Base-by-base conservation (phyloP, 2,113 vertebrate species). In the Thamnaconus septentrionalis region DNA sequence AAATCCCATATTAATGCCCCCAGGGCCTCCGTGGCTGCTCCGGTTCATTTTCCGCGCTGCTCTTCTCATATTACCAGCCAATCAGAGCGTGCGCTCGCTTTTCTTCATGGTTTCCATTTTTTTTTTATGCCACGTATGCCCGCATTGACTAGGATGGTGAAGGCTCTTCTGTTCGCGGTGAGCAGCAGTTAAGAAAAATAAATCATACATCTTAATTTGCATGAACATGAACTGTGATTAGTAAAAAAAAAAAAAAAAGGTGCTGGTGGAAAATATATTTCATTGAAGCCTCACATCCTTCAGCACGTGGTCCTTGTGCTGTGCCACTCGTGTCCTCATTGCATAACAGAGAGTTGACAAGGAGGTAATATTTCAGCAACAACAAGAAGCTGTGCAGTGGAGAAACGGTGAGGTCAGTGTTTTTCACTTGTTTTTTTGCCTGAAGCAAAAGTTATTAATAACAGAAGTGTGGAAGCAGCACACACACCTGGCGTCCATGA, bases 391-490 rank as follows among this genome's bases (percentile, higher is more conserved):
- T 44, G 68, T 11, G 76, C 56, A 41, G 64, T 9, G 66, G 68
- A 76, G 18, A 79, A 62, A 63, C 69, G 78, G 77, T 41, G 57
- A 78, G 80, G 86, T 86, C 85, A 82, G 71, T 76, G 18, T 31
- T 31, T 31, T 31, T 31, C 18, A 31, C 18, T 31, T 31, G 18
- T 31, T 31, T 31, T 31, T 70, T 69, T 65, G 73, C 78, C 83
- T 62, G 7, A 78, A 84, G 83, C 83, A 73, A 66, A 68, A 81
- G 62, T 88, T 90, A 88, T 87, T 88, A 89, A 87, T 85, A 89
- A 83, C 80, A 81, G 47, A 62, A 61, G 75, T 56, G 44, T 48
- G 59, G 69, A 58, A 68, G 56, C 31, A 47, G 18, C 68, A 66
- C 57, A 48, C 57, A 76, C 48, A 10, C 56, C 52, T 0, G 39